phyloP scores from a whole-genome alignment of 2,888 invertebrate genomes.

The Caenorhabditis sinica region DNA sequence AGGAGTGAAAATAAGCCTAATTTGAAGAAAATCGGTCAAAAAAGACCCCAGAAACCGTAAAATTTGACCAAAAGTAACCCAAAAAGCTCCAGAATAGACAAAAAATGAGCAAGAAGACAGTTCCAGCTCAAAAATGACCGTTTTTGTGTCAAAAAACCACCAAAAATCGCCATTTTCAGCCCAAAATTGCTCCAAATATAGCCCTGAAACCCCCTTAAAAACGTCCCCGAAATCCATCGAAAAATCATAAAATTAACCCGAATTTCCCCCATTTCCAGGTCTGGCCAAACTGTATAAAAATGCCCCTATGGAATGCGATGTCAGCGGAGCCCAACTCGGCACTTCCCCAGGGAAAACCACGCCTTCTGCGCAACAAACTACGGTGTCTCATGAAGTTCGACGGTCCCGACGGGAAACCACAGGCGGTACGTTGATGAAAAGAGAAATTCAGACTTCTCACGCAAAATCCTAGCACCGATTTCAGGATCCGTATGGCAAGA shows the following conservation, averaged over 20 bases:
- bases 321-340: slow-evolving; percentile 85
- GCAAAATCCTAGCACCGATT: not conserved
- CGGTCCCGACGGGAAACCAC: slow-evolving; percentile 4
- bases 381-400: slow-evolving; percentile 92
- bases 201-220: not conserved
- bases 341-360: slow-evolving; percentile 91
- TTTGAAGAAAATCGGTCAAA: not conserved
- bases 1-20: not conserved
- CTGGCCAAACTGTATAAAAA: slow-evolving; percentile 88
- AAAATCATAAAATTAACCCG: too few species aligned
- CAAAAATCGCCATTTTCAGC: too few species aligned
- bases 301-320: slow-evolving; percentile 93
- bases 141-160: too few species aligned
- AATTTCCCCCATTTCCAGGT: slow-evolving; percentile 32
- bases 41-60: not conserved
- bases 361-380: slow-evolving; percentile 85
- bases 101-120: too few species aligned
- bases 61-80: not conserved
- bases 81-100: not conserved
- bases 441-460: not conserved
- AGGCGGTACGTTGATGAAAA: not conserved
- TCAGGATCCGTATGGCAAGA: slow-evolving; percentile 19
- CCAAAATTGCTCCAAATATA: too few species aligned
- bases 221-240: not conserved
- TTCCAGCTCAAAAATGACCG: too few species aligned